A percentile compares a stretch with the other conserved stretches of the same genome.
Evolutionary conservation across 2,113 vertebrate genomes (phyloP).

Genomic region (Orycteropus afer): DNA sequence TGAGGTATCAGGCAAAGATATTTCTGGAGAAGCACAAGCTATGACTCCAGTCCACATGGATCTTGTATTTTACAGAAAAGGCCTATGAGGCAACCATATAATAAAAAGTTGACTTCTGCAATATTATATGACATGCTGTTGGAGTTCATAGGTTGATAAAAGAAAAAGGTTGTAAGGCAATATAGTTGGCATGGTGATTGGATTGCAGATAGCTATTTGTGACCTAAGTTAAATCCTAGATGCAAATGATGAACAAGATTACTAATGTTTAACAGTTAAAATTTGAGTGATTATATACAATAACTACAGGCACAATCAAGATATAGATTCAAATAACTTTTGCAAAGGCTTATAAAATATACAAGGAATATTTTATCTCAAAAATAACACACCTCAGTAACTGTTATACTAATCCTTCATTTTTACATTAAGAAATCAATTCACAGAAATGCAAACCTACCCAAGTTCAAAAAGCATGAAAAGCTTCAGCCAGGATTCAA

Average conservation of each 20-base stretch:
- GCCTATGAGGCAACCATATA: not conserved
- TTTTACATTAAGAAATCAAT: not conserved
- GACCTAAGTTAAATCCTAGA: not conserved
- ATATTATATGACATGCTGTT: not conserved
- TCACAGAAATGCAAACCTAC: not conserved
- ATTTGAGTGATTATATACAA: too few relatives aligned
- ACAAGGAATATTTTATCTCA: not conserved
- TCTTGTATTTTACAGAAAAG: not conserved
- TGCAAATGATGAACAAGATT: not conserved
- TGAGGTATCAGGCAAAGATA: not conserved
- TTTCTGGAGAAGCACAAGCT: not conserved
- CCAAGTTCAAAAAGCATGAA: not conserved
- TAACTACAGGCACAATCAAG: too few relatives aligned
- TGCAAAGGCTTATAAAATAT: not conserved
- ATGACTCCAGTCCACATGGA: not conserved
- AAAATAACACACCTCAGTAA: not conserved
- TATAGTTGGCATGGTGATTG: not conserved
- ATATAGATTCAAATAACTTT: not conserved
- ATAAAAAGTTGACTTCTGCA: not conserved
- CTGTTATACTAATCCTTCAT: not conserved
- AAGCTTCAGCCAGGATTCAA: not conserved
- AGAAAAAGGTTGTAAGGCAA: not conserved
- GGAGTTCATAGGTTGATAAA: not conserved
- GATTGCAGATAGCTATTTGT: not conserved
- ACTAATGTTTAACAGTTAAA: too few relatives aligned